phyloP scores from a whole-genome alignment of 2,797 vertebrate genomes.

The Oreochromis grahami region DNA sequence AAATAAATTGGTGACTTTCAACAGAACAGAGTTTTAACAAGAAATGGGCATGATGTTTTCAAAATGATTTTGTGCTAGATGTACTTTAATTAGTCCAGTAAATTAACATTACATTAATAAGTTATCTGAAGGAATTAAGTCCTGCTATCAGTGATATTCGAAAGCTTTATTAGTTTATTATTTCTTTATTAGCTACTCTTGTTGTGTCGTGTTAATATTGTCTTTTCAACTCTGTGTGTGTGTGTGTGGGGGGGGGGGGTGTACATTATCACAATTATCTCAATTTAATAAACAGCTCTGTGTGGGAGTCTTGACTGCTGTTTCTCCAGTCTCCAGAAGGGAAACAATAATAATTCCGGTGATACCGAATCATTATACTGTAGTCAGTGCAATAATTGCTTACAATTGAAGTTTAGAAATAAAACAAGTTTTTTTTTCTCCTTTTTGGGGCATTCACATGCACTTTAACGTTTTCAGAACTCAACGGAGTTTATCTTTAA shows the following conservation, averaged over 20 bases:
- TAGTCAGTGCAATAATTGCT: not conserved
- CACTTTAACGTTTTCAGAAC: not conserved
- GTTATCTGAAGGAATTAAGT: not conserved
- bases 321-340: not conserved
- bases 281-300: not conserved
- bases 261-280: not conserved
- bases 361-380: not conserved
- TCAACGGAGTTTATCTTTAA: not conserved
- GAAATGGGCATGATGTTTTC: not conserved
- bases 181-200: not conserved
- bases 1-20: not conserved
- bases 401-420: not conserved
- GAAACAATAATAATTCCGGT: not conserved
- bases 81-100: not conserved
- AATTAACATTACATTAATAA: not conserved
- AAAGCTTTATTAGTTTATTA: not conserved
- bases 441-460: not conserved
- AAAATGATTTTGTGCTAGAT: not conserved
- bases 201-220: not conserved
- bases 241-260: not conserved
- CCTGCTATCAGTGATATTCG: not conserved
- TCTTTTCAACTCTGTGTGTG: not conserved
- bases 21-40: not conserved
- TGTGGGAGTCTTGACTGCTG: not conserved
- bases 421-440: not conserved